Conservation (phyloP, 92 coral and sea anemone species). For the Zoanthus gigantus region DNA sequence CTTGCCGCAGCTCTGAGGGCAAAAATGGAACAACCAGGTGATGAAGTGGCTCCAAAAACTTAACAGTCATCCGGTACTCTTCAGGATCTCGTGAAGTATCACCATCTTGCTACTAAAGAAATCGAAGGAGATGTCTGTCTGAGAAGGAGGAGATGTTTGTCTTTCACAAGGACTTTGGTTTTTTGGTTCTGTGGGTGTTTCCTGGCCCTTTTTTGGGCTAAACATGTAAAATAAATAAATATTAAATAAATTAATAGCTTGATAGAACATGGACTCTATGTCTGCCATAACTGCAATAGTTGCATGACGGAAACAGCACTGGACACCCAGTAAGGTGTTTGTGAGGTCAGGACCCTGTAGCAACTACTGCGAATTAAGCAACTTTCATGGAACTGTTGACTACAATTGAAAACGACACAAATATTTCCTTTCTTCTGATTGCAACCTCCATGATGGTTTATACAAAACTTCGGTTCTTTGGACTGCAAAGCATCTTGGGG, state of each 20-base stretch:
- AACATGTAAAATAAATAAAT: too few species aligned
- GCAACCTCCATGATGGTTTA: slow-evolving; percentile 10
- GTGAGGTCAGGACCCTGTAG: neutral
- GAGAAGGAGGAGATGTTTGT: neutral
- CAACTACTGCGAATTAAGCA: neutral
- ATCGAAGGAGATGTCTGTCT: too few species aligned
- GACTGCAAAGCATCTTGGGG: neutral
- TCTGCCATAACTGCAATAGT: neutral
- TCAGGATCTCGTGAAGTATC: too few species aligned
- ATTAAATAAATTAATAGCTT: too few species aligned
- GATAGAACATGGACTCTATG: too few species aligned
- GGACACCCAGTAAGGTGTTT: neutral
- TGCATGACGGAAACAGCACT: slow-evolving; percentile 1
- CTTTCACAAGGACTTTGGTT: neutral
- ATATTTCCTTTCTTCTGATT: neutral
- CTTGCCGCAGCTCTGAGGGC: neutral
- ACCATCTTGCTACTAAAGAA: too few species aligned
- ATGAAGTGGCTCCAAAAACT: neutral
- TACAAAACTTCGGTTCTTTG: neutral
- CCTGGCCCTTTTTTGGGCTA: too few species aligned
- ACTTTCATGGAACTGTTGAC: neutral
- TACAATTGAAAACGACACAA: neutral
- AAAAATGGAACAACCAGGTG: neutral
- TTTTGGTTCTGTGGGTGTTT: neutral
- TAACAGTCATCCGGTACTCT: neutral